Percentiles rank a stretch among this genome's conserved stretches.
Conservation (phyloP, 2,888 invertebrate species). For the Drosophila tripunctata region DNA sequence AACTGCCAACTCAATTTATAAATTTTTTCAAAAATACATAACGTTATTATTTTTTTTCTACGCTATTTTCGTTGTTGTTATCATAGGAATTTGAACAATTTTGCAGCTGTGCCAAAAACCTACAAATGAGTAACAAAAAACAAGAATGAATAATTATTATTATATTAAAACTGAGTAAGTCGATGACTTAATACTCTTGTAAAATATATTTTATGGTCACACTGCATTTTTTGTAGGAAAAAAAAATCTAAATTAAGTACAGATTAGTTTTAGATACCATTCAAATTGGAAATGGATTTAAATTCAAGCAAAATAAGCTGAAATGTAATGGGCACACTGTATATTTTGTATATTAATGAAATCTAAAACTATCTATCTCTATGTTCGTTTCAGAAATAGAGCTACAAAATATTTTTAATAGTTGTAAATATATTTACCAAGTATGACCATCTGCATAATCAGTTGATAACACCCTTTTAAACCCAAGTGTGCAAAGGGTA, state of each 20-base stretch:
- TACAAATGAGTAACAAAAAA: slow-evolving; percentile 35
- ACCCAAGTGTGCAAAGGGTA: neutral
- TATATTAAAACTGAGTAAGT: neutral
- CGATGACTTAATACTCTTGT: slow-evolving; percentile 6
- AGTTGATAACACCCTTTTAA: neutral
- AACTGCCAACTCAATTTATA: slow-evolving; percentile 1
- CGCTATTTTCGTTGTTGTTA: slow-evolving; percentile 33
- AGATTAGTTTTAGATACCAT: no score
- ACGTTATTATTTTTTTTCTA: neutral
- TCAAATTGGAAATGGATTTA: no score
- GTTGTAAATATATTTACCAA: no score
- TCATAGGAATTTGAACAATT: slow-evolving; percentile 58
- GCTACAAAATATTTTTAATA: neutral
- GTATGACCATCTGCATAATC: no score
- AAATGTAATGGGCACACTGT: no score
- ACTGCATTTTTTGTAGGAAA: no score
- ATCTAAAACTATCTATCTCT: no score
- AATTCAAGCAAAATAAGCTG: no score
- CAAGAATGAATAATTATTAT: slow-evolving; percentile 12
- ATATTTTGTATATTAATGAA: no score
- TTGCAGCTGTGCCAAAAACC: slow-evolving; percentile 64
- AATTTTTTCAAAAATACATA: slow-evolving; percentile 2
- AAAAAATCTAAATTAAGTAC: neutral
- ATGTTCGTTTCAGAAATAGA: no score
- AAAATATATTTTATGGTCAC: neutral